Conservation (phyloP, 35 echinoderm and acorn worm species). For the Diadema setosum region DNA sequence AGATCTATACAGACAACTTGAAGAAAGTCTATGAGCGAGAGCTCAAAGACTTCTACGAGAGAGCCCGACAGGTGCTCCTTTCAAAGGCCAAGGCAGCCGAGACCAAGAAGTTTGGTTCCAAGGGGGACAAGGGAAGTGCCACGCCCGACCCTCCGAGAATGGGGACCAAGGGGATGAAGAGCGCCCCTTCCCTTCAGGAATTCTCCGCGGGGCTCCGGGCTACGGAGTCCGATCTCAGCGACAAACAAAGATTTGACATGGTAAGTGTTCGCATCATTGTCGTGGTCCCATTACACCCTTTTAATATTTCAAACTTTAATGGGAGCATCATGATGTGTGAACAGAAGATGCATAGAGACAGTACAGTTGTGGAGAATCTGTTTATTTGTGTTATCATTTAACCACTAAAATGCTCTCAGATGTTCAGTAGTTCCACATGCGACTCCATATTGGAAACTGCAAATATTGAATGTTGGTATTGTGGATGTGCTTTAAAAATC, state of each 20-base stretch:
- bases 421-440: no score
- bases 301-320: neutral
- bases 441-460: no score
- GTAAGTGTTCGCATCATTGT: constrained; percentile 63
- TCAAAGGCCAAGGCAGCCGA: constrained; percentile 46
- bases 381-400: neutral
- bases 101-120: constrained; percentile 68
- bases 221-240: constrained; percentile 78
- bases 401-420: neutral
- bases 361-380: neutral
- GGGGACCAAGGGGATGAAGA: neutral
- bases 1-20: constrained; percentile 78
- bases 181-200: constrained; percentile 20
- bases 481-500: no score
- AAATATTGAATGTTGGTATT: no score
- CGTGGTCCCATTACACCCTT: neutral
- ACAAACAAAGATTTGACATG: constrained; percentile 90
- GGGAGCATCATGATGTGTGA: neutral
- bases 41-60: constrained; percentile 94
- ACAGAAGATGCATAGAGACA: neutral
- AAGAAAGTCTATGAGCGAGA: constrained; percentile 82
- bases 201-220: constrained; percentile 28
- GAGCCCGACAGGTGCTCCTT: constrained; percentile 31
- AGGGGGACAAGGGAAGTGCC: constrained; percentile 56
- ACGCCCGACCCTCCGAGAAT: constrained; percentile 50